Evolutionary conservation across 2,888 invertebrate genomes (phyloP), one percentile per base, ranked within the genome.

Genomic region (Hirtodrosophila trivittata): DNA sequence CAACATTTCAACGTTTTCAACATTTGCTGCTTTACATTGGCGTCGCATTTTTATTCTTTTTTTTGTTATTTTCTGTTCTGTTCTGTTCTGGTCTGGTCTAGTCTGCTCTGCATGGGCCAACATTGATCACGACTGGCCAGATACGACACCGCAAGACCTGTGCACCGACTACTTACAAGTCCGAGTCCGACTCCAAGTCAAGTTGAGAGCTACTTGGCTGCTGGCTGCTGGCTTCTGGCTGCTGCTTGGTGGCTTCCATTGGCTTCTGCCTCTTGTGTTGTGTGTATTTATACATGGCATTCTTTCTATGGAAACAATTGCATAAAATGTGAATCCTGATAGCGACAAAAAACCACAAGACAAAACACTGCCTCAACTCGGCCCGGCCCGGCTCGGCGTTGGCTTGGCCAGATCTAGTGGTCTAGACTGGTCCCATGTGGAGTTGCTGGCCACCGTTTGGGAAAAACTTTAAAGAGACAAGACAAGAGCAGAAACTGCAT

Each of bases 251-350:
- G 16, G 21, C n/a, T 32, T 30, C 9, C 18, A 10, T 10, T 45
- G 16, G 33, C 18, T 42, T 32, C 3, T 32, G 10, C 14, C 0
- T 66, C 41, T 46, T 35, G 32, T 28, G 50, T 37, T 46, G 33
- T 52, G 54, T 75, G 75, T 70, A 66, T 75, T 70, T 70, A 73
- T 64, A 75, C 72, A 75, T 70, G 75, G 55, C 76, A 75, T 74
- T 74, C 76, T 74, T 74, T 75, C 72, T 73, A 73, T 73, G 71
- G 75, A 73, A 73, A 73, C 72, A 73, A 73, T 73, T 75, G 73
- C 76, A 75, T 86, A 86, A 83, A 86, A 86, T 86, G 86, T 74
- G 81, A 81, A 81, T 86, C 71, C 84, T 77, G 86, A 86, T 86
- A 81, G 84, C 84, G 60, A 86, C 73, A 75, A 76, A 65, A 71